Evolutionary conservation across 2,888 invertebrate genomes (phyloP).

Genomic region (Chironomus riparius): DNA sequence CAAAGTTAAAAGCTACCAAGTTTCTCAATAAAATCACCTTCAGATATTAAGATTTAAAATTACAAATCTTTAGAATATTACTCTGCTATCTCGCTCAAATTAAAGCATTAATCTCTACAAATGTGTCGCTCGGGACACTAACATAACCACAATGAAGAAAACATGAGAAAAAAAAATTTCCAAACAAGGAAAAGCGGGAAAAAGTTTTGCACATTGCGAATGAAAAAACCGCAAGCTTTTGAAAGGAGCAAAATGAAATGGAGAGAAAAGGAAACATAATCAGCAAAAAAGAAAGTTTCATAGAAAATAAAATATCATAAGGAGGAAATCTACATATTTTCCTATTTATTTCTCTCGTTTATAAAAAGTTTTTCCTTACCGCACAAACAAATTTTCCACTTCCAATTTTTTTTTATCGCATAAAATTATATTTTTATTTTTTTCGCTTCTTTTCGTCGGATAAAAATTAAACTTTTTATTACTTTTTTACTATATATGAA

Average conservation of each 20-base stretch:
- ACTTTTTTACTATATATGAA: background rate
- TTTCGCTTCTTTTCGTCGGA: too few species aligned
- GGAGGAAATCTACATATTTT: conserved; percentile 20
- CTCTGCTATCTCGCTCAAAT: too few species aligned
- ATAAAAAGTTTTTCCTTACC: background rate
- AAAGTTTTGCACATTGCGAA: background rate
- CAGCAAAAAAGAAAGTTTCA: background rate
- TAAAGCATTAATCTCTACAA: too few species aligned
- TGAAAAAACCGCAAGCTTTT: background rate
- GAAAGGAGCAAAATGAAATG: background rate
- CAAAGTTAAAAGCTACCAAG: too few species aligned
- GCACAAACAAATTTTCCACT: background rate
- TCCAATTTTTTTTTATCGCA: background rate
- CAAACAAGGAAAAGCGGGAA: background rate
- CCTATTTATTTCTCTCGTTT: conserved; percentile 6
- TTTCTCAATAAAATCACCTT: too few species aligned
- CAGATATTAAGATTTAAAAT: too few species aligned
- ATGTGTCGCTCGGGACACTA: background rate
- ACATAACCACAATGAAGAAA: background rate
- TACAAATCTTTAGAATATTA: too few species aligned
- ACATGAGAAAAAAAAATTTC: background rate
- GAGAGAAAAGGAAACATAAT: background rate
- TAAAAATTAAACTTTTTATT: background rate
- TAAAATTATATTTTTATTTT: background rate
- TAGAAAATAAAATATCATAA: conserved; percentile 2